Evolutionary conservation across 2,888 invertebrate genomes (phyloP), one percentile per base, ranked within the genome.

Genomic region (Pterostichus niger): DNA sequence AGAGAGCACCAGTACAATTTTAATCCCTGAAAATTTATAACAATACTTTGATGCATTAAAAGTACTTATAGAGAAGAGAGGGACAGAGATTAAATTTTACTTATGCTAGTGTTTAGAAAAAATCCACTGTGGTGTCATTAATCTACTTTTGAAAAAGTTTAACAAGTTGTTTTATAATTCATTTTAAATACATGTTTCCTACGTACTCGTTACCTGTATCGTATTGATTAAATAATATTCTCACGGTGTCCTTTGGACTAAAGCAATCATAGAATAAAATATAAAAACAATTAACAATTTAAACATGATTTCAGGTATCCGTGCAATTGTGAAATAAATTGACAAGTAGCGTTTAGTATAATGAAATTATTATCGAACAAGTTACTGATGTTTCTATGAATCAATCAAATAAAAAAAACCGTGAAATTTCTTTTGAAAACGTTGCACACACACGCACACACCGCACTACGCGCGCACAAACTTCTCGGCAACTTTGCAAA

Each of bases 401-500:
- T 17, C 11, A 2, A 64, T 33, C n/a, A 35, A 64, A 64, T 35
- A 40, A 64, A 35, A 10, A 44, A 44, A 59, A 79, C 64, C 79
- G 79, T 79, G 79, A 79, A 79, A 79, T 61, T 79, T 59, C 77
- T 56, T 64, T 24, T n/a, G 0, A 31, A 31, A 49, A 46, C 44
- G 33, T 79, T 56, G 61, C 56, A 64, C 79, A 49, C 44, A 46
- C 46, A 24, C 78, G 59, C 61, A 56, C 54, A 61, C 61, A 61
- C 61, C 59, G 59, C 75, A 77, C 13, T 35, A 59, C 59, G 91
- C 90, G 90, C 84, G 52, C 75, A 76, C 77, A 52, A 64, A 44
- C 71, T 90, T 88, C 89, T 89, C 88, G 88, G 88, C 89, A 89
- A 89, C 89, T 89, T 89, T 88, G 90, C 88, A 89, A 90, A 84